Base-by-base conservation (phyloP, 1,140 invertebrate genomes). In the Macrotrachela quadricornifera region DNA sequence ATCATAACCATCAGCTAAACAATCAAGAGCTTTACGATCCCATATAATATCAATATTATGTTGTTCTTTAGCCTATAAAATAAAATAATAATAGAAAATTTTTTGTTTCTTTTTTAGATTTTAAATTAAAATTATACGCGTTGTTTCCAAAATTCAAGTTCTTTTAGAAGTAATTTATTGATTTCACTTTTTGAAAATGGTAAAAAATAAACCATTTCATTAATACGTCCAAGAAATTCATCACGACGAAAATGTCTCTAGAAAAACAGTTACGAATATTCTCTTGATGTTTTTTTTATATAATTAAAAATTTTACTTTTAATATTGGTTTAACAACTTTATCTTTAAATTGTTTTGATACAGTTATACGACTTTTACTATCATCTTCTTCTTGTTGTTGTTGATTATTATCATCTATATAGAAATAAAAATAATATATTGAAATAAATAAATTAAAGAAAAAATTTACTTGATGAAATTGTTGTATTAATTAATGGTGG, bases 201-300 rank as follows among this genome's bases (percentile, higher is more conserved):
- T 59, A 90, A 68, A 67, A 91, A 91, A 64, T 90, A 90, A 11
- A 91, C 82, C 57, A 90, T 86, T 73, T 91, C 86, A 70, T 90
- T 90, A 63, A 91, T 90, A 59, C 86, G 73, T 1, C 86, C 86
- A 9, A 91, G 74, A 73, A 91, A 91, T 70, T 90, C 85, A 69
- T 90, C 85, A 51, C 85, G 74, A 36, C 78, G 74, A 69, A 91
- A 91, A 71, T 88, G 82, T 46, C 69, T 61, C 71, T 71, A 58
- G 36, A 57, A 58, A 50, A 50, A 40, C 54, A 54, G 18, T 53
- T 49, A 52, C 9, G n/a, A 39, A n/a, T n/a, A n/a, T n/a, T n/a
- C n/a, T n/a, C n/a, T n/a, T n/a, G n/a, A n/a, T n/a, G n/a, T n/a
- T n/a, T n/a, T n/a, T n/a, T n/a, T n/a, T n/a, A n/a, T n/a, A n/a